Base-by-base conservation (phyloP, 92 coral and sea anemone genomes). In the Phenganax marumi region DNA sequence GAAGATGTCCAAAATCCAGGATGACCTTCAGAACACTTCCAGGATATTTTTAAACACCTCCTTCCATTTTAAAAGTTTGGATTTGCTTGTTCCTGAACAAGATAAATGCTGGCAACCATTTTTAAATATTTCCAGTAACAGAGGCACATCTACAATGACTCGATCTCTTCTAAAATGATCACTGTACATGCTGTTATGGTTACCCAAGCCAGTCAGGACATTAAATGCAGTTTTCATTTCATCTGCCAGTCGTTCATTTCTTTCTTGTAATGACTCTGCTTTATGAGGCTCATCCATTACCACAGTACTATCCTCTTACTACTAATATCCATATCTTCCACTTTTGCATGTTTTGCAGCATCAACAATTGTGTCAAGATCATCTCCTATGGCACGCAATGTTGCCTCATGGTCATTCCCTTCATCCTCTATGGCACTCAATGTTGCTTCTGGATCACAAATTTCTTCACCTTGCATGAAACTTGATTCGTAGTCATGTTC, bases 1-100 rank as follows among this genome's bases (percentile, higher is more conserved):
- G 83, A 86, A 39, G 86, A 86, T 21, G 53, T 64, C 89, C 83
- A 74, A 23, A 86, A 22, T 16, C 86, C 89, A 73, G 51, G 19
- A 73, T 86, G 83, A 21, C 86, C 89, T 52, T 75, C 46, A 47
- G 66, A 25, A 75, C 89, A 86, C 50, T n/a, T 22, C 21, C 81
- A 82, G 18, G 81, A 23, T 7, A 86, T 61, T 14, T 8, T 71
- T 69, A 60, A 24, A 80, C 86, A 63, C 89, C 86, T 73, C 66
- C 80, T 18, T 81, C 77, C 60, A 86, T 0, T 66, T 66, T 66
- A 23, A 3, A 11, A 23, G 6, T 23, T 39, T 5, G 6, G 6
- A 66, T 43, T 66, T 66, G 23, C 73, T 66, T 66, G 5, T 66
- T 66, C 73, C 73, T 23, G 73, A 23, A 66, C 73, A 66, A 23